These are phyloP conservation scores for Acanthosoma haemorrhoidale DNA, from an alignment of 2,888 invertebrate species.

Conservation along the genomic window DNA sequence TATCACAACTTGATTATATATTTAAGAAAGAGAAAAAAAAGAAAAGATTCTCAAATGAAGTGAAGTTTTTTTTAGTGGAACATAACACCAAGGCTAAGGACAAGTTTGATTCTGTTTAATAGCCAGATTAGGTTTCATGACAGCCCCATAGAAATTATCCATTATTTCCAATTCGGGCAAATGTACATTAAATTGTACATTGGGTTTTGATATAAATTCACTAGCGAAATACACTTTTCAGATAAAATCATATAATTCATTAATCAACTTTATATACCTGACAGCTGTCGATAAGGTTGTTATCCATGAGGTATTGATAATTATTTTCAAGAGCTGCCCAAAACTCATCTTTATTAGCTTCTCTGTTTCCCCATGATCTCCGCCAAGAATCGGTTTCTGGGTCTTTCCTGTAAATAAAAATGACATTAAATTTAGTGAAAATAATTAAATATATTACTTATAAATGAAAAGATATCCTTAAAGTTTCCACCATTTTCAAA, in stretches of 20 bases:
- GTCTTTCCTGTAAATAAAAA: constrained; percentile 54
- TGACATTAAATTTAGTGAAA: too few species aligned
- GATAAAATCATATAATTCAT: background rate
- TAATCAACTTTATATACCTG: constrained; percentile 50
- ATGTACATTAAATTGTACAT: background rate
- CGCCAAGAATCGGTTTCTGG: constrained; percentile 65
- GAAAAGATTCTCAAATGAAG: too few species aligned
- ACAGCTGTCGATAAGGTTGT: constrained; percentile 85
- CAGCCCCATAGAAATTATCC: background rate
- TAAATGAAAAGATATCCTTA: too few species aligned
- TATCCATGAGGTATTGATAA: constrained; percentile 93
- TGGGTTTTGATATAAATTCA: background rate
- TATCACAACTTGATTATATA: too few species aligned
- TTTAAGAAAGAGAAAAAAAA: too few species aligned
- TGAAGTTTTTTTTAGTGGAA: too few species aligned
- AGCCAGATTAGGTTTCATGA: too few species aligned
- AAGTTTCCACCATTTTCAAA: too few species aligned
- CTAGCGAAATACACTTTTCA: background rate
- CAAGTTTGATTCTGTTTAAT: too few species aligned
- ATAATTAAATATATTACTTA: too few species aligned
- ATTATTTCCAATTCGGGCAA: background rate
- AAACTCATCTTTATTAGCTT: constrained; percentile 75
- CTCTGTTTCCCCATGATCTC: constrained; percentile 70
- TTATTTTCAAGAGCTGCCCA: constrained; percentile 87
- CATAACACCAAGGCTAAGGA: too few species aligned